Evolutionary conservation across 92 coral and sea anemone genomes (phyloP), one percentile per base, ranked within the genome.

Genomic region (Zoanthus sociatus): DNA sequence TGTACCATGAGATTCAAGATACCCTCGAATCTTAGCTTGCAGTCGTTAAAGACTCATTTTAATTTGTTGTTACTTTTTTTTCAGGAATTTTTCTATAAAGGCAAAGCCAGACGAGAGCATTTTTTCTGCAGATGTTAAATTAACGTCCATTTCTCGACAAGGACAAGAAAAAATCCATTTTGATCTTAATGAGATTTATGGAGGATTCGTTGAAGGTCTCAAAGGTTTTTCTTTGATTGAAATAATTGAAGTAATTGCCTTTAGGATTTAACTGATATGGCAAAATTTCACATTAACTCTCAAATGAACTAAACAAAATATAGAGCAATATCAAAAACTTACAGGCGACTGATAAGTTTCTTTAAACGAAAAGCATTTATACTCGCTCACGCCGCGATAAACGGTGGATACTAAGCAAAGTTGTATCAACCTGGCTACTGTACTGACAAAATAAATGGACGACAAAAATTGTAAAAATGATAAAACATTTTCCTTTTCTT

Each of bases 161-260:
- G 90, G 83, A 58, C 78, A 87, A 55, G 31, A 84, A 14, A 47
- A 7, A 6, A 54, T 51, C 17, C 20, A 30, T 12, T 91, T 88
- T 74, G 91, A 93, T 26, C 18, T 69, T 54, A 91, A 83, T 8
- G 90, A 90, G 17, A 83, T 86, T 31, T 94, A 91, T 77, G 77
- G 79, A 31, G 98, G 98, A 78, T 79, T 76, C 13, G 88, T 94
- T 67, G 90, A 91, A 93, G 98, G 98, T 92, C 89, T 12, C 32
- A 9, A 37, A 77, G 1, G 2, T 1, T 45, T 30, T 20, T 58
- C 2, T 12, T 20, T 6, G 26, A 61, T 21, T 18, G 7, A 32
- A 61, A 14, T 69, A 7, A 14, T 13, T 21, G 1, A 10, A 42
- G 1, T 21, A 30, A 21, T 7, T 5, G 45, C 4, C 8, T 26